A percentile compares a stretch with the other conserved stretches of the same genome.
These are phyloP conservation scores for Xenopus petersii DNA, from an alignment of 2,797 vertebrate genomes.

Conservation along the genomic window DNA sequence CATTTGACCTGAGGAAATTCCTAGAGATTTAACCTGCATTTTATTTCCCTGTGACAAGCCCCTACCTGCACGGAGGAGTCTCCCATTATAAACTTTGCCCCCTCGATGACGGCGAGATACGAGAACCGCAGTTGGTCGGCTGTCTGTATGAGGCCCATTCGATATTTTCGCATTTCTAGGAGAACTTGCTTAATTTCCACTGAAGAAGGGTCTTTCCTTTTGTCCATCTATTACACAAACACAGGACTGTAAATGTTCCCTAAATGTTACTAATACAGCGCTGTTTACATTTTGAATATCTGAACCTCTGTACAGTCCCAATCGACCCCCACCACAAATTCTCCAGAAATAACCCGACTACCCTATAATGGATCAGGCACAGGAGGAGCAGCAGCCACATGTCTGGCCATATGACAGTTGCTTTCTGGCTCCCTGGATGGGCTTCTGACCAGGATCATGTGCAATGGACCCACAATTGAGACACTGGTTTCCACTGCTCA, in stretches of 20 bases:
- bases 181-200: constrained; percentile 89
- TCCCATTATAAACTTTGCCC: constrained; percentile 91
- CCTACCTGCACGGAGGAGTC: constrained; percentile 85
- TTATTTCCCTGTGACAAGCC: background rate
- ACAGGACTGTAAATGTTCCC: background rate
- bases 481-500: too few relatives aligned
- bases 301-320: background rate
- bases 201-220: constrained; percentile 87
- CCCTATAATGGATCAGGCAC: too few relatives aligned
- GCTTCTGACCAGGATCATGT: too few relatives aligned
- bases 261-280: background rate
- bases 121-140: constrained; percentile 96
- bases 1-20: too few relatives aligned
- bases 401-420: too few relatives aligned
- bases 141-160: constrained; percentile 97
- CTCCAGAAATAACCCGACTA: too few relatives aligned
- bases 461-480: too few relatives aligned
- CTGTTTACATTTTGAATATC: background rate
- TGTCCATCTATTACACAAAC: constrained; percentile 68
- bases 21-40: too few relatives aligned
- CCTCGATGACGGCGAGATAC: constrained; percentile 93
- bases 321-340: too few relatives aligned
- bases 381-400: too few relatives aligned
- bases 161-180: constrained; percentile 88
- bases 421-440: too few relatives aligned